Conservation (phyloP, 2,113 vertebrate species). For the Scomber scombrus region DNA sequence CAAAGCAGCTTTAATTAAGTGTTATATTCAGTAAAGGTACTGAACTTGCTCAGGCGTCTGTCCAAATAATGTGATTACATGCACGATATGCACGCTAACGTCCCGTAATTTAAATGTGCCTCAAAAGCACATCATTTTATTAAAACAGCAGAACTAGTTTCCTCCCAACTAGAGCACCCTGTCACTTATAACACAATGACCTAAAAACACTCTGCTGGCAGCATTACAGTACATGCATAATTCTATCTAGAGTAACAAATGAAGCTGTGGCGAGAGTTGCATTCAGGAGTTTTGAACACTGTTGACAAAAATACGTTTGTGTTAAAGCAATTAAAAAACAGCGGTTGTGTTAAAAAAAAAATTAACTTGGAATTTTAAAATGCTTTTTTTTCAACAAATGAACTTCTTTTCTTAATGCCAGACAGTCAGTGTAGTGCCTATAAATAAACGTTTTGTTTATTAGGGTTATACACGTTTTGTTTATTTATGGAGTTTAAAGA, state of each 20-base stretch:
- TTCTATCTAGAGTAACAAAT: constrained; percentile 2
- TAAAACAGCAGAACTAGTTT: constrained; percentile 40
- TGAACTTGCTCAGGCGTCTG: not conserved
- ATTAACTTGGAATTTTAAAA: constrained; percentile 6
- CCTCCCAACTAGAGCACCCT: constrained; percentile 29
- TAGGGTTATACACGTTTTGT: not conserved
- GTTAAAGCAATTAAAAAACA: not conserved
- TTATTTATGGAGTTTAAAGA: constrained; percentile 30
- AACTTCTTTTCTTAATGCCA: not conserved
- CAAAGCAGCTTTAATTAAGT: constrained; percentile 51
- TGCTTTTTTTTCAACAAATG: not conserved
- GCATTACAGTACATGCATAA: constrained; percentile 20
- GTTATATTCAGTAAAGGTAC: not conserved
- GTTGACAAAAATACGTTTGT: not conserved
- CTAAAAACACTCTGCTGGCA: constrained; percentile 40
- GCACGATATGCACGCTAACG: too few relatives aligned
- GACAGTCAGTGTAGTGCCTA: not conserved
- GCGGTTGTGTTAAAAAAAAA: not conserved
- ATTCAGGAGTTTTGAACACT: not conserved
- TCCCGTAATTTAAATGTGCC: not conserved
- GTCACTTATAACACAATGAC: constrained; percentile 58
- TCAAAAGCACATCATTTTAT: constrained; percentile 24
- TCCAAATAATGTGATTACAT: constrained; percentile 2
- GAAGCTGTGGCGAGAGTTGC: constrained; percentile 12
- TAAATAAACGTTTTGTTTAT: constrained; percentile 2